Conservation (phyloP, 1,140 invertebrate genomes). For the Choristoneura fumiferana region DNA sequence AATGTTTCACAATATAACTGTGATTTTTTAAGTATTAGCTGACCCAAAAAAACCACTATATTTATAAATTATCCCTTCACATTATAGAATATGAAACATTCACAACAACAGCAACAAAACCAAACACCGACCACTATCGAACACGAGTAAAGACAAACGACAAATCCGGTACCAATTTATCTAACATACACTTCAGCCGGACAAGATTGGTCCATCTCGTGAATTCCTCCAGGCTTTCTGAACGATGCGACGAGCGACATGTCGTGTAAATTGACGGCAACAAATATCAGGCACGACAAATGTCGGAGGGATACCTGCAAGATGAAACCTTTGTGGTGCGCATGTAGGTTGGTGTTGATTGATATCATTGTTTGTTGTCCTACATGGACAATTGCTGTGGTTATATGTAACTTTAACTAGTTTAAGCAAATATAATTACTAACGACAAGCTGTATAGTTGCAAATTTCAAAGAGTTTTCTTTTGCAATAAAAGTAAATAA, state of each 20-base stretch:
- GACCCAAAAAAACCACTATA: too few species aligned
- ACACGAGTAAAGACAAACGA: conserved; percentile 8
- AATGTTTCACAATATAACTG: too few species aligned
- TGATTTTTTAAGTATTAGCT: too few species aligned
- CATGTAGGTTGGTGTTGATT: background rate
- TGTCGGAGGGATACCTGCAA: conserved; percentile 5
- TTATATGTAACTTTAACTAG: too few species aligned
- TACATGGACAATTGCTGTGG: too few species aligned
- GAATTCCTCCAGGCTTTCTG: conserved; percentile 56
- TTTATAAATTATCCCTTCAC: too few species aligned
- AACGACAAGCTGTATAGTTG: too few species aligned
- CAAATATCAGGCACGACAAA: conserved; percentile 37
- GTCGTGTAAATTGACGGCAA: conserved; percentile 35
- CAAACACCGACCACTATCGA: background rate
- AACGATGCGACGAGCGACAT: conserved; percentile 44
- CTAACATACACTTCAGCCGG: conserved; percentile 22
- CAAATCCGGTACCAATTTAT: conserved; percentile 8
- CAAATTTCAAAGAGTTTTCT: too few species aligned
- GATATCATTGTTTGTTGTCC: background rate
- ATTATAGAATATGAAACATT: too few species aligned
- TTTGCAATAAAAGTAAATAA: too few species aligned
- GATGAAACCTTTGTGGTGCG: conserved; percentile 1
- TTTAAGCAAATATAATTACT: too few species aligned
- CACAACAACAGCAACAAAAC: background rate
- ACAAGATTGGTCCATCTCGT: conserved; percentile 62